Evolutionary conservation across 2,888 invertebrate genomes (phyloP), one percentile per base, ranked within the genome.

Genomic region (Aethes cnicana): DNA sequence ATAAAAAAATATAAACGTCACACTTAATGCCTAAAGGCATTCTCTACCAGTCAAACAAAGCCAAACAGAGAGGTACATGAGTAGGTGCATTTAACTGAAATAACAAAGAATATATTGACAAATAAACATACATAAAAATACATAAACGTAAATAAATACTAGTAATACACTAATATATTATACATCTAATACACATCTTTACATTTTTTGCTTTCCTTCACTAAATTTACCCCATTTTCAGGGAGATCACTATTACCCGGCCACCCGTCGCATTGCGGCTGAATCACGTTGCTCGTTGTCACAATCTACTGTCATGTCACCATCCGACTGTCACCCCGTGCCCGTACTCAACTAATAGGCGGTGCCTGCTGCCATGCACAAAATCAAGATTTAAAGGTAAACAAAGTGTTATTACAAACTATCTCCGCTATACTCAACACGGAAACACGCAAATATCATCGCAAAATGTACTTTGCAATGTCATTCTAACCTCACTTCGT

Each of bases 321-420:
- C 85, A 73, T 47, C 68, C 64, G 75, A 72, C 81, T 83, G 83
- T 84, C 84, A 82, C 74, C 77, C 62, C 69, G 70, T 80, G 87
- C 85, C 88, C 87, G 88, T 88, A 86, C 86, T 72, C 75, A 80
- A 73, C 63, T 74, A 74, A 74, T 72, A 76, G 82, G 84, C 84
- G 80, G 80, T 77, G 65, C 60, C 61, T 68, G 72, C 87, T 88
- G 85, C 88, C 84, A 88, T 87, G 88, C 85, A 86, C 85, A 87
- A 87, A 87, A 75, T 83, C 86, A 85, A 84, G 86, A 84, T 68
- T 71, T 69, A 59, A 77, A 88, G 88, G 88, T 88, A 78, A 77
- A 58, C 66, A 55, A 59, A 9, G 20, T 23, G 25, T 12, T 52
- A 32, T 20, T 23, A 7, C 4, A 30, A 20, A n/a, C 11, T 23